Evolutionary conservation across 2,888 invertebrate species (phyloP), one percentile per base, ranked within the genome.

Genomic region (Diploptera punctata): DNA sequence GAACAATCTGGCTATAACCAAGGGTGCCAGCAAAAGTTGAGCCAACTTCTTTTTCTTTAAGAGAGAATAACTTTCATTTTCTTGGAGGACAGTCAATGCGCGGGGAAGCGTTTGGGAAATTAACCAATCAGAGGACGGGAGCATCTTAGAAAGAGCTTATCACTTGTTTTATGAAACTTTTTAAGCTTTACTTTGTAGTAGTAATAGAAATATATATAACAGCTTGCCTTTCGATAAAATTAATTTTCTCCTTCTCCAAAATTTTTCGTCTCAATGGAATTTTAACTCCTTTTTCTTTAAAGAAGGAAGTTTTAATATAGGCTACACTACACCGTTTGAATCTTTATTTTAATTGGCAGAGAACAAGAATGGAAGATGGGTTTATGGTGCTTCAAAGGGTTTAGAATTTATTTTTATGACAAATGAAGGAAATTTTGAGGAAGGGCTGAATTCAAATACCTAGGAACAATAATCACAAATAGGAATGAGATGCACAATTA

Each of bases 1-100:
- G 57, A 24, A 10, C 57, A 57, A 29, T 57, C 57, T 29, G 57
- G 31, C n/a, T 57, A 29, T 57, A 57, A 29, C 57, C 57, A 31
- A 10, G 26, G 24, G 7, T 47, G 43, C 26, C 44, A 24, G 24
- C 65, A 65, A 4, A 65, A 43, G 21, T 65, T 24, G 13, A 21
- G 4, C 33, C 3, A 18, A 61, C 13, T 61, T 65, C 26, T 65
- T 44, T 7, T 24, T 26, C 65, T 29, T 21, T n/a, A n/a, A n/a
- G n/a, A 5, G 21, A 65, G 47, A 26, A 47, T 65, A 47, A 65
- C 65, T 65, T 65, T 65, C 47, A 47, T 65, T 65, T 65, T 65
- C 47, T 57, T 57, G 1, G 24, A 57, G n/a, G 31, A 57, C 9
- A 24, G 57, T n/a, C 57, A 29, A 29, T 26, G 31, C 26, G 26